phyloP scores from a whole-genome alignment of 2,113 vertebrate species.

The Clarias magur region DNA sequence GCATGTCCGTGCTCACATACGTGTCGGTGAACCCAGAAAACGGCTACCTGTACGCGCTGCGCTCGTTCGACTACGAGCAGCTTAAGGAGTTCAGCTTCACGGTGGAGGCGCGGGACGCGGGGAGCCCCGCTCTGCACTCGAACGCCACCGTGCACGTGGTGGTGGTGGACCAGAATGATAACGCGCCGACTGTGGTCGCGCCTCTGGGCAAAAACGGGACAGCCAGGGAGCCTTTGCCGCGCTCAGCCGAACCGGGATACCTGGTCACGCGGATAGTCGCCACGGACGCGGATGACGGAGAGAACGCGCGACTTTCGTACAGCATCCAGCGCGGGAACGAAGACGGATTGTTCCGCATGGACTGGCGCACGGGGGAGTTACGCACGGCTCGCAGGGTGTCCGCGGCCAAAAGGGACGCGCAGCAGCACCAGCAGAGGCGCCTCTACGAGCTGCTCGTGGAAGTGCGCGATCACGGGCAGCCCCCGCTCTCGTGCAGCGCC shows the following conservation, averaged over 20 bases:
- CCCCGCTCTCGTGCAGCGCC: constrained; percentile 90
- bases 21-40: constrained; percentile 98
- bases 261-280: constrained; percentile 89
- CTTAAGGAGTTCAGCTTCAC: constrained; percentile 94
- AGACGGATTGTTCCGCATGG: constrained; percentile 91
- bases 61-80: constrained; percentile 96
- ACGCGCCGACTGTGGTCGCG: constrained; percentile 85
- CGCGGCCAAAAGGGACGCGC: constrained; percentile 80
- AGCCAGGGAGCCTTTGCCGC: constrained; percentile 85
- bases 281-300: constrained; percentile 92
- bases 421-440: constrained; percentile 77
- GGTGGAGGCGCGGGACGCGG: constrained; percentile 86
- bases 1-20: constrained; percentile 97
- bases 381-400: constrained; percentile 86
- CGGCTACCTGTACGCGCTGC: constrained; percentile 91
- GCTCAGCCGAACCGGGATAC: constrained; percentile 90
- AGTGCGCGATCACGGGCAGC: constrained; percentile 93
- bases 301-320: constrained; percentile 92
- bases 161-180: constrained; percentile 95
- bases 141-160: constrained; percentile 90
- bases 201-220: constrained; percentile 90
- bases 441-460: constrained; percentile 90
- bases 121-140: constrained; percentile 79
- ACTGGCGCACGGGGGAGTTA: constrained; percentile 94
- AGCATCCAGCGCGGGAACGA: constrained; percentile 92